Conservation (phyloP, 2,797 vertebrate species). For the Microctenopoma steveboyesi region DNA sequence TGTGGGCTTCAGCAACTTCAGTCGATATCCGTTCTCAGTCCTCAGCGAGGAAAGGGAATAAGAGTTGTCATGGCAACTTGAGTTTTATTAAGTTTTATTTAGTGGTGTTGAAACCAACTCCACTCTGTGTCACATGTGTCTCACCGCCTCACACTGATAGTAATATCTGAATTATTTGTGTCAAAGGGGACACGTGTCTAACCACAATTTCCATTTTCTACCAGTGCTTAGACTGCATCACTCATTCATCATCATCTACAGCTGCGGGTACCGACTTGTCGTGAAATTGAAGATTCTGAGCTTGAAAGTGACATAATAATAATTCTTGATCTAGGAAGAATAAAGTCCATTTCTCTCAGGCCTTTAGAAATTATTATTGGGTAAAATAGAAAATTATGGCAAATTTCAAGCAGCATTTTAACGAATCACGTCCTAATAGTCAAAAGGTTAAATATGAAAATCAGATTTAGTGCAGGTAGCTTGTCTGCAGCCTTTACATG, state of each 20-base stretch:
- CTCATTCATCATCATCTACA: too few species aligned
- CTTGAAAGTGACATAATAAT: too few species aligned
- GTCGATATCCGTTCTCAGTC: conserved; percentile 15
- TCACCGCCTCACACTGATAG: too few species aligned
- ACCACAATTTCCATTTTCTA: neutral
- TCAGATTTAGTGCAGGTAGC: neutral
- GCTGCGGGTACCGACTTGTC: too few species aligned
- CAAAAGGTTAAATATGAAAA: neutral
- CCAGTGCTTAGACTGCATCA: neutral
- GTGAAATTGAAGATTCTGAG: too few species aligned
- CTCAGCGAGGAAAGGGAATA: conserved; percentile 1
- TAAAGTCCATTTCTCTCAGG: too few species aligned
- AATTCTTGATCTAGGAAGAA: too few species aligned
- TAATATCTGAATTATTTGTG: neutral
- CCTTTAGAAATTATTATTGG: neutral
- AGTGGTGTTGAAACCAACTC: conserved; percentile 7
- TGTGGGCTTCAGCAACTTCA: conserved; percentile 23
- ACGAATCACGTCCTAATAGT: neutral
- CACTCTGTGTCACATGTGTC: neutral
- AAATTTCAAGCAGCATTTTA: neutral
- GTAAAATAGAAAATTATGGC: neutral
- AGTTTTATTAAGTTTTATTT: conserved; percentile 47
- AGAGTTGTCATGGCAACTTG: conserved; percentile 54
- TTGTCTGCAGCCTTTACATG: conserved; percentile 33
- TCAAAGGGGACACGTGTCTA: neutral